Evolutionary conservation across 30 jellyfish, hydroid and myxozoan species (phyloP), one percentile per base, ranked within the genome.

Genomic region (Euphysa ruthae): DNA sequence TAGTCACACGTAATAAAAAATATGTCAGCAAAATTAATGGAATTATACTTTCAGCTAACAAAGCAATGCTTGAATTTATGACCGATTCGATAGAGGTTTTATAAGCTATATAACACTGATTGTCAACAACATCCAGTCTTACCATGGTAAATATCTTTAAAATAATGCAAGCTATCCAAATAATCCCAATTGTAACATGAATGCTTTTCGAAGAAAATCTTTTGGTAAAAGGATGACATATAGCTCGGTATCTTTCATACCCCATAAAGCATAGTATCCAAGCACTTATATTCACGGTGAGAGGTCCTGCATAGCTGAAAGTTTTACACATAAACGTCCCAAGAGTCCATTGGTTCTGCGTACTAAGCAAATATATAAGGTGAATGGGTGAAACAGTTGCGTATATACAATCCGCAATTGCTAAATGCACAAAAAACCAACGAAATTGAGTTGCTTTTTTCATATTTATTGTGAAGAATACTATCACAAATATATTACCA

Each of bases 231-330:
- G 77, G 77, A 32, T 63, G 63, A 33, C 77, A 63, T 7, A 63
- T 63, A 1, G 77, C 77, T 63, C 70, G 33, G 70, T 32, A 63
- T 4, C 77, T 18, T 14, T 63, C 77, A 43, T 63, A 63, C 5
- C 66, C 77, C 77, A 63, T 63, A 28, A 28, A 35, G 63, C 77
- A 63, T 14, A 63, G 29, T 32, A 63, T 63, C 77, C 35, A 38
- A 14, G 77, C 77, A 32, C 77, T 63, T 19, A 63, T 65, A 15
- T 63, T 63, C 63, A 32, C 70, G 1, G 77, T 63, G 0, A 63
- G 13, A 1, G 77, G 77, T 32, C 77, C 77, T 4, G 38, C 35
- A 13, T 63, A 63, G 14, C 8, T 38, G 19, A 58, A 13, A 18
- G 18, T 1, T 63, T 63, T 35, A 32, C 77, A 63, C 21, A 43